Percentiles rank a stretch among this genome's conserved stretches.
Conservation (phyloP, 2,113 vertebrate species). For the Turdus rufiventris region DNA sequence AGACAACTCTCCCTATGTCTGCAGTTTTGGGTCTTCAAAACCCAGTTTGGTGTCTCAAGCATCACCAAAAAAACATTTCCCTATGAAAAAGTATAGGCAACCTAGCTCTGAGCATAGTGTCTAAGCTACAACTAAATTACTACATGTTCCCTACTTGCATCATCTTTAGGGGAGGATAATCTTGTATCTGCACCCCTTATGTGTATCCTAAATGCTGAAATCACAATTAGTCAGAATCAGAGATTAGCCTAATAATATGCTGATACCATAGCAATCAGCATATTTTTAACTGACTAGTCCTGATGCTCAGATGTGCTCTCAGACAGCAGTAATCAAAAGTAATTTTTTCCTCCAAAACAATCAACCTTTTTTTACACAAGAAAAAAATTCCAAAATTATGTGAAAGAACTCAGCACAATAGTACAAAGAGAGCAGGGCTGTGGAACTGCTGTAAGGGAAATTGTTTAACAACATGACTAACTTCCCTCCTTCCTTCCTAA, state of each 20-base stretch:
- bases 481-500: conserved; percentile 59
- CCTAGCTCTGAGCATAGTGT: neutral
- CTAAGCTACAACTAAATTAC: neutral
- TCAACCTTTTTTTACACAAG: neutral
- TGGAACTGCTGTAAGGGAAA: conserved; percentile 34
- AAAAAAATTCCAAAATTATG: neutral
- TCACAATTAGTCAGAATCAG: neutral
- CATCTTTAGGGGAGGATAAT: neutral
- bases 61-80: neutral
- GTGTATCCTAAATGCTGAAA: neutral
- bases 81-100: neutral
- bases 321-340: neutral
- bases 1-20: neutral
- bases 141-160: neutral
- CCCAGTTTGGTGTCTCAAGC: neutral
- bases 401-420: conserved; percentile 13
- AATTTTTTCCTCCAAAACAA: neutral
- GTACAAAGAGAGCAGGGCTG: neutral
- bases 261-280: neutral
- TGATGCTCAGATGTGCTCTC: neutral
- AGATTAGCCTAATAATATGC: neutral
- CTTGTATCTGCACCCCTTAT: neutral
- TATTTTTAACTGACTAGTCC: neutral
- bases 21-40: neutral
- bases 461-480: conserved; percentile 54